These are phyloP conservation scores for Stigmatopora nigra DNA, from an alignment of 2,113 vertebrate genomes.

Conservation along the genomic window DNA sequence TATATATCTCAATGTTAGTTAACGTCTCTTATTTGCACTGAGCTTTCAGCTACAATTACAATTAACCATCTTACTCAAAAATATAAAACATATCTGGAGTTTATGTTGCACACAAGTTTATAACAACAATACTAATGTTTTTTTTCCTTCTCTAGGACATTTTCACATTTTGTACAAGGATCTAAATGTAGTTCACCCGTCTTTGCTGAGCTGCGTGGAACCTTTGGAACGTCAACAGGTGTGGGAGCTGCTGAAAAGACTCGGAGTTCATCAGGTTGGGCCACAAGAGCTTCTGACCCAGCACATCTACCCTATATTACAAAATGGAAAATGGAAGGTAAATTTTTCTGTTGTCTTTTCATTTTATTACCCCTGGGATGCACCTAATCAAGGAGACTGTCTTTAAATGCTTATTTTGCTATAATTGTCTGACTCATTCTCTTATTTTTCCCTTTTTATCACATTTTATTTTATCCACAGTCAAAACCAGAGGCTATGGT, in stretches of 20 bases:
- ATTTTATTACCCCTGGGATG: no score
- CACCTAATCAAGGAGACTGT: not conserved
- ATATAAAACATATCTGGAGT: no score
- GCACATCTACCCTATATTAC: slow-evolving; percentile 70
- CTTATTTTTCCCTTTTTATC: not conserved
- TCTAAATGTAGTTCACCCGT: slow-evolving; percentile 61
- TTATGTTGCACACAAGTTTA: no score
- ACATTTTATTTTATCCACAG: slow-evolving; percentile 33
- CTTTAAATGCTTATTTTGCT: not conserved
- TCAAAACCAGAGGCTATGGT: slow-evolving; percentile 58
- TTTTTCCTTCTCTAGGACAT: slow-evolving; percentile 31
- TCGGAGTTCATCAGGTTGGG: slow-evolving; percentile 69
- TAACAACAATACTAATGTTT: not conserved
- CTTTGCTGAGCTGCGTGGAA: slow-evolving; percentile 64
- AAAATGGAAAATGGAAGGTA: slow-evolving; percentile 67
- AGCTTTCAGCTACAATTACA: no score
- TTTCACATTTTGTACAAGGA: slow-evolving; percentile 64
- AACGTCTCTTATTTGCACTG: no score
- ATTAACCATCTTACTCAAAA: no score
- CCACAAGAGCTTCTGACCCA: slow-evolving; percentile 67
- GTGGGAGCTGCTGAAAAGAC: slow-evolving; percentile 64
- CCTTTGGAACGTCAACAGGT: slow-evolving; percentile 70
- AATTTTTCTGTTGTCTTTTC: not conserved
- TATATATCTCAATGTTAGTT: no score
- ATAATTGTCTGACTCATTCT: not conserved